Percentiles rank a stretch among this genome's conserved stretches.
Conservation (phyloP, 1,140 invertebrate species). For the Vollenhovia emeryi region DNA sequence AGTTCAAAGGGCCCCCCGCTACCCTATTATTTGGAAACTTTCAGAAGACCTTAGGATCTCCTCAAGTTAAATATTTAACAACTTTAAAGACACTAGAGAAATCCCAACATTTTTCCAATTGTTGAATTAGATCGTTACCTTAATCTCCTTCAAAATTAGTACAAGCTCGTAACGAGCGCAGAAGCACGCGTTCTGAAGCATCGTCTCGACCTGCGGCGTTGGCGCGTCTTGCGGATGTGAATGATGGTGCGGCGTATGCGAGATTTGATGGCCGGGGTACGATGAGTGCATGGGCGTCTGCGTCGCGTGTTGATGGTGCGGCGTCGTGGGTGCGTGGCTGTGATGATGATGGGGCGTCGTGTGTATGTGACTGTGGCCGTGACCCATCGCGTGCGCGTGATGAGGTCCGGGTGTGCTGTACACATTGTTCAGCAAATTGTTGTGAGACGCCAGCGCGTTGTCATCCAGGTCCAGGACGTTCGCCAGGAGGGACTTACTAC, state of each 20-base stretch:
- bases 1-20: neutral
- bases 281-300: constrained; percentile 81
- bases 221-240: constrained; percentile 82
- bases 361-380: constrained; percentile 82
- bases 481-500: constrained; percentile 95
- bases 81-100: neutral
- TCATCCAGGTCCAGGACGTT: constrained; percentile 98
- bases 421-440: constrained; percentile 84
- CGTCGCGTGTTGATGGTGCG: constrained; percentile 82
- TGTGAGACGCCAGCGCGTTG: constrained; percentile 84
- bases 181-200: constrained; percentile 89
- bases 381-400: constrained; percentile 80
- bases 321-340: constrained; percentile 80
- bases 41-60: neutral
- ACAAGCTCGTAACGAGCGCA: constrained; percentile 95
- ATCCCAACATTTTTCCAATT: neutral
- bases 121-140: constrained; percentile 84
- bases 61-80: neutral
- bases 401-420: constrained; percentile 84
- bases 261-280: constrained; percentile 80
- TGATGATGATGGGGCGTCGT: constrained; percentile 84
- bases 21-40: neutral
- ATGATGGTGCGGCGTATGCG: constrained; percentile 85
- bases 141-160: constrained; percentile 97
- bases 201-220: constrained; percentile 85